Evolutionary conservation across 1,140 invertebrate genomes (phyloP), one percentile per base, ranked within the genome.

Genomic region (Aphelinus atriplicis): DNA sequence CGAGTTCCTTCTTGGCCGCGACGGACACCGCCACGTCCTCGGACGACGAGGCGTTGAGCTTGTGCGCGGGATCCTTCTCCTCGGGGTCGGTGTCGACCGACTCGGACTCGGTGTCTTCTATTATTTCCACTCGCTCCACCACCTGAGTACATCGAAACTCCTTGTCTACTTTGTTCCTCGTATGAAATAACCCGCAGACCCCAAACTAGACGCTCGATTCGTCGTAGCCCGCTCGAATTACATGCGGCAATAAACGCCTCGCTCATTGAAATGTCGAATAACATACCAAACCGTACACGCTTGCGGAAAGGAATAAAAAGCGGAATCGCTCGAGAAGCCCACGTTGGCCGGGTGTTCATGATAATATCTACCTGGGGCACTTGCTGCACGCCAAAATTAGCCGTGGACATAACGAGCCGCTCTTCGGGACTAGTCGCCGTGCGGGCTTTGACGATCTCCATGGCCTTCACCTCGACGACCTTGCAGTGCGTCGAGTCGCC

Each of bases 381-480:
- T 83, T 90, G 80, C 66, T 84, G 84, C 5, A 82, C 83, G 50
- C 83, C 80, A 45, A 87, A 82, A 71, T 86, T 86, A 2, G 84
- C 84, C 26, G 78, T 84, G n/a, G 84, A 79, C 3, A 86, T 62
- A 46, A 86, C 83, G 75, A 88, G 79, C 74, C 89, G 83, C 84
- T 90, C 80, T 78, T 90, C 71, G 3, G 9, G 4, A n/a, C 53
- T 71, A 0, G 51, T 78, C 3, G 85, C 83, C 2, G 88, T 86
- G 9, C 86, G 77, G 1, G 88, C 87, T 78, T 90, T 90, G 3
- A 89, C 78, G 61, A 90, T 90, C 80, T 91, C 90, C 83, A 89
- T 83, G 84, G 89, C 88, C 86, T 91, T 84, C 65, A 92, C 80
- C 76, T 90, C 91, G 2, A 90, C 89, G n/a, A 91, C 83, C 63